Base-by-base conservation (phyloP, 2,113 vertebrate species). In the Hippocampus guttulatus region DNA sequence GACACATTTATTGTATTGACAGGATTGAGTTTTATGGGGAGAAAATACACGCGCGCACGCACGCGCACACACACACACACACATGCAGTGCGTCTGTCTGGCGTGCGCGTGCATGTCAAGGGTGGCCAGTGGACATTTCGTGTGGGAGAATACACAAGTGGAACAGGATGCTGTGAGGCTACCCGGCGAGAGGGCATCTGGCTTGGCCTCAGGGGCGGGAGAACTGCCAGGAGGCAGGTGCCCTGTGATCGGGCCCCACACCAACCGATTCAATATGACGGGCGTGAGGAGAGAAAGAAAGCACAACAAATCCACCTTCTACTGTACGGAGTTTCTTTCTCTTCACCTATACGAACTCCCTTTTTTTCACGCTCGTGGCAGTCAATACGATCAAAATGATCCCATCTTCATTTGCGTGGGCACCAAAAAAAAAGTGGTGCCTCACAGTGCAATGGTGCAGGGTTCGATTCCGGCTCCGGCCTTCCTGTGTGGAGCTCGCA, bases 161-260 rank as follows among this genome's bases (percentile, higher is more conserved):
- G 71, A 73, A 69, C 75, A 74, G 73, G 47, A 62, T 79, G 70
- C 52, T 79, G 78, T 75, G 25, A 70, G 61, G 79, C 79, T 81
- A 88, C 89, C 88, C 73, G 81, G 83, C 77, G 89, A 82, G 87
- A 88, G 86, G 86, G 86, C 89, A 91, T 84, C 87, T 90, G 87
- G 81, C 75, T 67, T 73, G 77, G 81, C 76, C 81, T 75, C 57
- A 69, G 84, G 78, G 76, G 79, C 79, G 67, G 41, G 72, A 82
- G 82, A 87, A 80, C 79, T 51, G 60, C 79, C 20, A 52, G 78
- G 85, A 87, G 81, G 87, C 87, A 86, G 84, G 80, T 85, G 87
- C 84, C 85, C 81, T 70, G 80, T 81, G 73, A 81, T 74, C 63
- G 69, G 78, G 30, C 77, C 85, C 23, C n/a, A 9, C 57, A 2